Base-by-base conservation (phyloP, 2,797 vertebrate genomes). In the Tolypeutes matacus region DNA sequence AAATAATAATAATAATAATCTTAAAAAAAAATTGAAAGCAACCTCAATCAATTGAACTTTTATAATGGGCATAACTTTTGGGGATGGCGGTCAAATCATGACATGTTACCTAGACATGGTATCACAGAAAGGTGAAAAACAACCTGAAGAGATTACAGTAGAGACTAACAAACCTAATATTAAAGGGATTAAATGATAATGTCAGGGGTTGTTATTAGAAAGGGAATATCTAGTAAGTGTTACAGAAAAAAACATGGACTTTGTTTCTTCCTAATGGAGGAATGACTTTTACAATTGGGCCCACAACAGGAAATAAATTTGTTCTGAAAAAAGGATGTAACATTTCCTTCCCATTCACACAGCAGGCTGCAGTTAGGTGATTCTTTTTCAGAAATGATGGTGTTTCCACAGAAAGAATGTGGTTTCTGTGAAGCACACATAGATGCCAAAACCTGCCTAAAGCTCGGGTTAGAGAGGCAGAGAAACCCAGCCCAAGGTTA, bases 331-430 rank as follows among this genome's bases (percentile, higher is more conserved):
- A 84, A 58, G 17, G 53, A 23, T 78, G 29, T 76, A 70, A 60
- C 56, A 51, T 92, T 89, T 93, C 87, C 83, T 93, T 89, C 21
- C 91, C 25, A 29, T 62, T 91, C 25, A 53, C 53, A 70, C 13
- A 87, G 34, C 13, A 39, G 18, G 53, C 29, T 4, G 39, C 58
- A 67, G n/a, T 87, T 89, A 13, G 80, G 39, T 29, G 27, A 46
- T 91, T 76, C 46, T 46, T 95, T 80, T n/a, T 62, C 23, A 84
- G 76, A 93, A 93, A 94, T 49, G 75, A 58, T 42, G 25, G 7
- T 82, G 3, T 93, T 89, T 92, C 53, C 73, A 36, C 20, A 64
- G 34, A 75, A 46, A 11, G 31, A 80, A 70, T 13, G n/a, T 2
- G 65, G 5, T 89, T 87, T 34, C 62, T 78, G 1, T 23, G 23